Base-by-base conservation (phyloP, 2,113 vertebrate species). In the Empidonax traillii region DNA sequence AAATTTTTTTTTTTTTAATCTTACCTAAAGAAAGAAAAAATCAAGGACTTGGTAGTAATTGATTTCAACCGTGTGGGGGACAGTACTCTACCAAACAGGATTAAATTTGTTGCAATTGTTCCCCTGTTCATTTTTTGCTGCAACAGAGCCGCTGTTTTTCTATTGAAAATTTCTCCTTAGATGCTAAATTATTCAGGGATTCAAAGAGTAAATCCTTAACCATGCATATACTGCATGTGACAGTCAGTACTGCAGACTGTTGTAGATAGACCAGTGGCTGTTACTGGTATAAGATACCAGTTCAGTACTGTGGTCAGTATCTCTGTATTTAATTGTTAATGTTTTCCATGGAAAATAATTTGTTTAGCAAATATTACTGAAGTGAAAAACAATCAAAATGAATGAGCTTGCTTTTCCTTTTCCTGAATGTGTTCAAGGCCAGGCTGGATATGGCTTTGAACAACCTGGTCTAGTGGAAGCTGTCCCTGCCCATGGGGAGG, bases 131-230 rank as follows among this genome's bases (percentile, higher is more conserved):
- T 56, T 87, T 93, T 56, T 74, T 87, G 9, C 41, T 75, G 43
- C 74, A 61, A 51, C 22, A 81, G 44, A 68, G 20, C 15, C 0
- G 1, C 20, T 80, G 24, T 39, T 92, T 96, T 78, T 52, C 61
- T 62, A 9, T 46, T 68, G 49, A 37, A 72, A 81, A 75, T 90
- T 77, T 47, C 18, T 91, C 63, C 62, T 76, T 35, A 58, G 58
- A 73, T 82, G 61, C 17, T 85, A 79, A 85, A 71, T 73, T 85
- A 76, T 87, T 46, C 47, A 77, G 25, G 20, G 30, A 51, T 90
- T 93, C 88, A 51, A 91, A 58, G n/a, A 87, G 33, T 37, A 93
- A 91, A 79, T 66, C n/a, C 46, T 94, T 80, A 66, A 17, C 19
- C 5, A 8, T 20, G 75, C 33, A 20, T 7, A 31, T 1, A 4